Conservation (phyloP, 2,888 invertebrate species). For the Cheilosia variabilis region DNA sequence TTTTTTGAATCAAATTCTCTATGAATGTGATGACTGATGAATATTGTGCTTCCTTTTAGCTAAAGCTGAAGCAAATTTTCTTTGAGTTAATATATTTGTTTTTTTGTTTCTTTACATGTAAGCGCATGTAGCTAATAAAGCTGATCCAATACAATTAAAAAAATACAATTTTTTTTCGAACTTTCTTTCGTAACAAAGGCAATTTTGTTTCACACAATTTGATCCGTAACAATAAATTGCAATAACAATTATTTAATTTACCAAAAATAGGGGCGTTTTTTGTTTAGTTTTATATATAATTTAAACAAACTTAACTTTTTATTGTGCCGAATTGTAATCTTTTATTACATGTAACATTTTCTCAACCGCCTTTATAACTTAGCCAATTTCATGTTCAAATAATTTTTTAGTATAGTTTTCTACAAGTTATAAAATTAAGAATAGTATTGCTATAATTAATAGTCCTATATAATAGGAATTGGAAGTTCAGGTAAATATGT, state of each 20-base stretch:
- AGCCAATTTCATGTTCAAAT: background rate
- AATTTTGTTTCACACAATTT: conserved; percentile 12
- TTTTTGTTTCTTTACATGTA: conserved; percentile 15
- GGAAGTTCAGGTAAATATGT: conserved; percentile 67
- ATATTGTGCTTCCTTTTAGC: conserved; percentile 2
- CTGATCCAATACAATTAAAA: conserved; percentile 15
- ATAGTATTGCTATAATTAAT: conserved; percentile 50
- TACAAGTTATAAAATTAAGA: conserved; percentile 19
- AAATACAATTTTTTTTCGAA: background rate
- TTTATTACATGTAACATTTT: conserved; percentile 13
- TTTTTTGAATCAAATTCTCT: conserved; percentile 27
- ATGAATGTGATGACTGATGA: conserved; percentile 57
- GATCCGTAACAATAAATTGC: conserved; percentile 25
- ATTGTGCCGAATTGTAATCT: conserved; percentile 48
- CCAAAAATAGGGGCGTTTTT: conserved; percentile 28
- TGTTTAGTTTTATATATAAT: background rate
- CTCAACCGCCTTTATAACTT: background rate
- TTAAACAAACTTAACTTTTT: conserved; percentile 28
- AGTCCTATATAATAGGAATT: conserved; percentile 62
- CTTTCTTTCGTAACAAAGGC: conserved; percentile 50
- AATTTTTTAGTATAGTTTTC: background rate
- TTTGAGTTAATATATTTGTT: background rate
- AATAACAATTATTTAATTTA: conserved; percentile 33
- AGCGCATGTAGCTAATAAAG: conserved; percentile 52
- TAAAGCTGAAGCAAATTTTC: conserved; percentile 37